Conservation (phyloP, 2,113 vertebrate species). For the Monopterus albus region DNA sequence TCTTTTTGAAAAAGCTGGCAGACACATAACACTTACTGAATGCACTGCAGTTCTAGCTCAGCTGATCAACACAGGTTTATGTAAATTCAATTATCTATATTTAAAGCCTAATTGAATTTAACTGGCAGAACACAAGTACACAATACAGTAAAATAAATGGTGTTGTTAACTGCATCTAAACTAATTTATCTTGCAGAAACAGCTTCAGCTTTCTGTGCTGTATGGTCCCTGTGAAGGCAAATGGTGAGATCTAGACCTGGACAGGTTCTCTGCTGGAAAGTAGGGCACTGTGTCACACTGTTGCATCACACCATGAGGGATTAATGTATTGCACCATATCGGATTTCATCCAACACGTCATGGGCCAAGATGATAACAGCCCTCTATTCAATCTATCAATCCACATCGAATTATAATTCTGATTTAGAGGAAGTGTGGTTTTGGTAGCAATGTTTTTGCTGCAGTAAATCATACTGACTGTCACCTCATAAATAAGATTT, state of each 20-base stretch:
- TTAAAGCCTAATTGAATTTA: too few relatives aligned
- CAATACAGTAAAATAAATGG: background rate
- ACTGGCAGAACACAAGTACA: background rate
- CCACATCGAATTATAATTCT: slow-evolving; percentile 29
- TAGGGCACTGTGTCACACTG: slow-evolving; percentile 71
- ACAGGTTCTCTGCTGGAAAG: slow-evolving; percentile 58
- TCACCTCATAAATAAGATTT: slow-evolving; percentile 10
- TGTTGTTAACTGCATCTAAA: background rate
- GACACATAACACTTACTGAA: too few relatives aligned
- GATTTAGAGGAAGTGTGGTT: slow-evolving; percentile 42
- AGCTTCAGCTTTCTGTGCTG: background rate
- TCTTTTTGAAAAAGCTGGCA: too few relatives aligned
- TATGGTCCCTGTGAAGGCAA: background rate
- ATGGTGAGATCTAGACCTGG: slow-evolving; percentile 39
- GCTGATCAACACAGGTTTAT: too few relatives aligned
- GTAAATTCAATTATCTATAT: too few relatives aligned
- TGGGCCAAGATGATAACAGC: slow-evolving; percentile 33
- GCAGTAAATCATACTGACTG: slow-evolving; percentile 26
- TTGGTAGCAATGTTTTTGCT: slow-evolving; percentile 26
- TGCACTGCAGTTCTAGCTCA: too few relatives aligned
- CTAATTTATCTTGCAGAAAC: background rate
- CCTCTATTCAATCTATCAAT: slow-evolving; percentile 43
- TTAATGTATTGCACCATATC: slow-evolving; percentile 43
- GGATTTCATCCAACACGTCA: slow-evolving; percentile 38
- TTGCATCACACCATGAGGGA: slow-evolving; percentile 56